A percentile compares a stretch with the other conserved stretches of the same genome.
Evolutionary conservation across 2,797 vertebrate genomes (phyloP).

Genomic region (Nannoperca australis): DNA sequence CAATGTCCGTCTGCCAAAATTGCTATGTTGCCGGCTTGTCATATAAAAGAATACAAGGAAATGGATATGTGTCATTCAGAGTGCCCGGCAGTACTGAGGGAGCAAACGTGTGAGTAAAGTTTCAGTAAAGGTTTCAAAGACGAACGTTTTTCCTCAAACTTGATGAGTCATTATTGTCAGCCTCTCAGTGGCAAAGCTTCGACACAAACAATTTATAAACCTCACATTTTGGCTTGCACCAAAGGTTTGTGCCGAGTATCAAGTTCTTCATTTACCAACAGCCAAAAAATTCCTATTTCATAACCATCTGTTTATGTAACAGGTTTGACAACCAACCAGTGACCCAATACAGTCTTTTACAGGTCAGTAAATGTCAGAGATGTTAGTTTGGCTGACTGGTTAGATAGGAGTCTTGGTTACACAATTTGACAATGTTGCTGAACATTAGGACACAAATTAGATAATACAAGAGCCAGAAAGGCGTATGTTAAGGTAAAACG

Average conservation of each 20-base stretch:
- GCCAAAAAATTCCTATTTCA: conserved; percentile 22
- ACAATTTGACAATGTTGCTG: background rate
- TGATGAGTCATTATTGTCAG: conserved; percentile 3
- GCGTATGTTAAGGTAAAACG: background rate
- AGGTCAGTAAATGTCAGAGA: conserved; percentile 43
- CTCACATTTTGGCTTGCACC: background rate
- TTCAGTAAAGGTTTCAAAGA: conserved; percentile 31
- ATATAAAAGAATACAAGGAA: conserved; percentile 32
- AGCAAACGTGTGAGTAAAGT: background rate
- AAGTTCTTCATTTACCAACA: conserved; percentile 18
- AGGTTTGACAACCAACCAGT: conserved; percentile 23
- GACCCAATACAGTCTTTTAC: conserved; percentile 24
- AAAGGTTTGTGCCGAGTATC: background rate
- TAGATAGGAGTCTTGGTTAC: conserved; percentile 3
- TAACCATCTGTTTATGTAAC: conserved; percentile 32
- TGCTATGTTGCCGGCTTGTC: background rate
- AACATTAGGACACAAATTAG: background rate
- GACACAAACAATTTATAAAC: background rate
- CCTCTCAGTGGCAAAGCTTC: background rate
- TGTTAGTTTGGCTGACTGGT: conserved; percentile 21
- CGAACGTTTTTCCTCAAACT: conserved; percentile 7
- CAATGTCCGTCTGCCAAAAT: conserved; percentile 8
- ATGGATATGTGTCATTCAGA: conserved; percentile 27
- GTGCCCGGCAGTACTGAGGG: background rate
- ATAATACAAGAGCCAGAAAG: background rate